Conservation (phyloP, 2,888 invertebrate genomes). For the Itoplectis maculator region DNA sequence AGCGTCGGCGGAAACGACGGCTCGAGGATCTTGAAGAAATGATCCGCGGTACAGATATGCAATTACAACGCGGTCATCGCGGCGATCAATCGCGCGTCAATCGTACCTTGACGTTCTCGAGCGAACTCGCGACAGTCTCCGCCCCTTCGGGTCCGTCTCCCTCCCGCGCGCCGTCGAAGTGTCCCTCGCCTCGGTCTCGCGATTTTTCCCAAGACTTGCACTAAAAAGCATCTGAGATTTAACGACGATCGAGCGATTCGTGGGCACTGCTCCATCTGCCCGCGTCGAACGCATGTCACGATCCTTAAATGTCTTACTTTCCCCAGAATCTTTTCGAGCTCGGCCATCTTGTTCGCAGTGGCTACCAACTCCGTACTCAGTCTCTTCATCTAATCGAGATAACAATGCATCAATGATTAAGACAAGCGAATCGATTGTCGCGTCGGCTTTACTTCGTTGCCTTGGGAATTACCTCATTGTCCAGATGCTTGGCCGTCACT, state of each 20-base stretch:
- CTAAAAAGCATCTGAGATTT: slow-evolving; percentile 79
- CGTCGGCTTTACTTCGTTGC: no score
- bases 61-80: background rate
- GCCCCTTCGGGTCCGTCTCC: slow-evolving; percentile 57
- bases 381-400: slow-evolving; percentile 74
- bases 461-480: slow-evolving; percentile 75
- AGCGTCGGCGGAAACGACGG: slow-evolving; percentile 80
- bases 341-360: slow-evolving; percentile 74
- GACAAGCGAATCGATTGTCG: no score
- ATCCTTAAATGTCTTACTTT: slow-evolving; percentile 75
- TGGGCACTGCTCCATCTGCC: background rate
- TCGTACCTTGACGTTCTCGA: slow-evolving; percentile 74
- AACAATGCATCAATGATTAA: background rate
- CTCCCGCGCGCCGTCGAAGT: slow-evolving; percentile 51
- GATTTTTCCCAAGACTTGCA: slow-evolving; percentile 72
- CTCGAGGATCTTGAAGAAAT: slow-evolving; percentile 77
- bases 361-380: slow-evolving; percentile 74
- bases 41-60: background rate
- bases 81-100: no score
- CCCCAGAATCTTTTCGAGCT: slow-evolving; percentile 77
- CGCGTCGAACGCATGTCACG: background rate
- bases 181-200: slow-evolving; percentile 52
- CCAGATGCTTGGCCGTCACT: slow-evolving; percentile 74
- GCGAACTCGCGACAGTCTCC: slow-evolving; percentile 64
- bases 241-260: slow-evolving; percentile 71